Evolutionary conservation across 2,888 invertebrate species (phyloP).

Genomic region (Lithophane semibrunnea): DNA sequence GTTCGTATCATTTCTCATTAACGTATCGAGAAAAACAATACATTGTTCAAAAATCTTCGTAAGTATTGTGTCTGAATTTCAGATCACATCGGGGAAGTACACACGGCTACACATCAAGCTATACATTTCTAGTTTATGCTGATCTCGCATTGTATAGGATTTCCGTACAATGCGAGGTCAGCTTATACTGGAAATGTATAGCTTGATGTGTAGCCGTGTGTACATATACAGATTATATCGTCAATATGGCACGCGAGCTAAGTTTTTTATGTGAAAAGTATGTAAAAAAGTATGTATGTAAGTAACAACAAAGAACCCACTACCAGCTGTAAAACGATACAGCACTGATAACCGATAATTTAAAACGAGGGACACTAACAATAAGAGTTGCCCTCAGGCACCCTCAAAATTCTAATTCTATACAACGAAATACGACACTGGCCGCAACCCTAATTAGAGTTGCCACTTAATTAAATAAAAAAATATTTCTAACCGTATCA

Average conservation of each 20-base stretch:
- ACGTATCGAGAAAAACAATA: no score
- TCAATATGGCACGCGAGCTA: not conserved
- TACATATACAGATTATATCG: not conserved
- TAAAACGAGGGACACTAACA: constrained; percentile 80
- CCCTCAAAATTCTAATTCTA: constrained; percentile 76
- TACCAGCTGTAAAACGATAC: constrained; percentile 81
- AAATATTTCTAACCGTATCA: constrained; percentile 66
- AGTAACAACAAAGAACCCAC: constrained; percentile 58
- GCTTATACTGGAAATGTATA: no score
- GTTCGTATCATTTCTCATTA: no score
- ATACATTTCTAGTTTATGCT: no score
- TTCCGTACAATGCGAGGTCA: no score
- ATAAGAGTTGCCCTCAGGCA: constrained; percentile 76
- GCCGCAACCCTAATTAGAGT: constrained; percentile 82
- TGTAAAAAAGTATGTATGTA: not conserved
- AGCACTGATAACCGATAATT: constrained; percentile 83
- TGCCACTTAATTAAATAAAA: constrained; percentile 80
- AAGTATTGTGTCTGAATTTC: not conserved
- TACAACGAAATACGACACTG: constrained; percentile 85
- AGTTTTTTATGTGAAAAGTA: not conserved
- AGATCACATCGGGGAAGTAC: not conserved
- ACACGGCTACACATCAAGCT: no score
- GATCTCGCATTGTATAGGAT: no score
- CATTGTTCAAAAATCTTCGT: not conserved
- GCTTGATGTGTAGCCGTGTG: no score